Evolutionary conservation across 2,113 vertebrate genomes (phyloP), one percentile per base, ranked within the genome.

Genomic region (Coregonus clupeaformis): DNA sequence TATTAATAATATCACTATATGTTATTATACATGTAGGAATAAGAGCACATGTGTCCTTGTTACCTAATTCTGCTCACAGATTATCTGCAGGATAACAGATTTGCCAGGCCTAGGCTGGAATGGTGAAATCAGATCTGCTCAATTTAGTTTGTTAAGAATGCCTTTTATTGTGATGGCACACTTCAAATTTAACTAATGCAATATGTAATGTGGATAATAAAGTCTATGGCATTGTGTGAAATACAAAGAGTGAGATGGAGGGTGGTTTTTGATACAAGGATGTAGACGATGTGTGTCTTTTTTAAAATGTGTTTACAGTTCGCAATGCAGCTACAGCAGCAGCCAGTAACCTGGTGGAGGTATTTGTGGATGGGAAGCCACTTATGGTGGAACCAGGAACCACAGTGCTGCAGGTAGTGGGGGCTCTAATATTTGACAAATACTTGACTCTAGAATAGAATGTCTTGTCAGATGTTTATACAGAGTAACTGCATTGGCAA

Each of bases 301-400:
- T 78, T 73, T 79, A 25, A 7, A 86, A 3, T 0, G 20, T 73
- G 74, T 9, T 72, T 70, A 76, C 76, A 98, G 96, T 90, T 67
- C 92, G 92, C 63, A 86, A 69, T 1, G 74, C 93, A 74, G 90
- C 93, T 27, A 84, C 93, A 12, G 95, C 95, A 77, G 90, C 95
- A 55, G 90, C 94, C 60, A 94, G 89, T 87, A 96, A 95, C 90
- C 86, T 96, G 65, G 91, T 98, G 83, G 96, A 99, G 82, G 96
- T 98, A 42, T 98, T 98, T 89, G 94, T 99, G 77, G 96, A 98
- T 89, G 96, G 96, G 5, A 91, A 92, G 0, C 90, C 96, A 82
- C 79, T 99, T 0, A 82, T 95, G 92, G 97, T 98, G 76, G 94
- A 96, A 79, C 95, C 96, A 0, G 97, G 97, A 77, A 98, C 96